Percentiles rank a stretch among this genome's conserved stretches.
Evolutionary conservation across 2,888 invertebrate species (phyloP).

Genomic region (Adineta ricciae): DNA sequence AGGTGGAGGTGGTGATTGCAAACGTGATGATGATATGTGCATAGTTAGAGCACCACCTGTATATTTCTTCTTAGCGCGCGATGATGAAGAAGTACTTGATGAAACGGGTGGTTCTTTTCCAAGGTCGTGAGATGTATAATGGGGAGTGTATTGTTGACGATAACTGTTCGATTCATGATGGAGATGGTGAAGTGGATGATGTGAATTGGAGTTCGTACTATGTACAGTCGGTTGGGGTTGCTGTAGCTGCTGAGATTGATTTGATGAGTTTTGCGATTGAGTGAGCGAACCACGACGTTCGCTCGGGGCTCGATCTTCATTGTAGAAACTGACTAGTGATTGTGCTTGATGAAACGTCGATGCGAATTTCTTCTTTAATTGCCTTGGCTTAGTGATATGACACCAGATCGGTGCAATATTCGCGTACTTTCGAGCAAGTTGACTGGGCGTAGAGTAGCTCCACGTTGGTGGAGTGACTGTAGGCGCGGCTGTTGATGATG

Average conservation of each 20-base stretch:
- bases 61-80: neutral
- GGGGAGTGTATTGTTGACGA: neutral
- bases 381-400: conserved; percentile 34
- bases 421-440: conserved; percentile 34
- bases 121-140: neutral
- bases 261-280: neutral
- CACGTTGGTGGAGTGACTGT: conserved; percentile 25
- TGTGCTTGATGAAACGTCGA: conserved; percentile 32
- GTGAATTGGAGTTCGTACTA: neutral
- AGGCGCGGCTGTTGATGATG: neutral
- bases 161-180: neutral
- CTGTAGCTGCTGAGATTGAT: neutral
- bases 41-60: neutral
- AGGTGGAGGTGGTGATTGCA: neutral
- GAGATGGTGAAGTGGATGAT: neutral
- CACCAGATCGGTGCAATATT: conserved; percentile 35
- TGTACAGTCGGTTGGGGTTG: neutral
- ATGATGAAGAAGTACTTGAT: neutral
- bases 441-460: conserved; percentile 31
- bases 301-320: conserved; percentile 12
- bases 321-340: conserved; percentile 21
- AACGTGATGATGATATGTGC: neutral
- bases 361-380: conserved; percentile 34
- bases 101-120: neutral
- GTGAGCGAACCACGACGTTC: neutral